These are phyloP conservation scores for Zaprionus nigranus DNA, from an alignment of 1,140 invertebrate genomes.

Conservation along the genomic window DNA sequence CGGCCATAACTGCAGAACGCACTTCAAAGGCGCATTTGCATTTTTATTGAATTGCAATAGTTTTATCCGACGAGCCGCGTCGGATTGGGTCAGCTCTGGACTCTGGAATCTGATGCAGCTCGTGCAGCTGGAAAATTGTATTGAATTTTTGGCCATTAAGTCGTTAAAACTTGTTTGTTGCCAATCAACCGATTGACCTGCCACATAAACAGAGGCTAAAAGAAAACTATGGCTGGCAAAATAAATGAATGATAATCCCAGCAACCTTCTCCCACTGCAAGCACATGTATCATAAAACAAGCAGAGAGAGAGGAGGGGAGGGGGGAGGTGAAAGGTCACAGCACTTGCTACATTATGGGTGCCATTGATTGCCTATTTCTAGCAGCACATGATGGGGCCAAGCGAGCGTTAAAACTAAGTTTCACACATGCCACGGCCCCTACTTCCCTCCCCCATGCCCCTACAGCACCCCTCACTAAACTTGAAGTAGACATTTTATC, in stretches of 20 bases:
- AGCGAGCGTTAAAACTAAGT: constrained; percentile 60
- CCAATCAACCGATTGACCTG: constrained; percentile 53
- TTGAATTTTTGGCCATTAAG: constrained; percentile 80
- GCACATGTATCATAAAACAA: constrained; percentile 43
- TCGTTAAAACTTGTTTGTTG: constrained; percentile 70
- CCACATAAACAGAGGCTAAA: constrained; percentile 51
- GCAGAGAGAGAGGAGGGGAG: background rate
- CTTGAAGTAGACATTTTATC: constrained; percentile 54
- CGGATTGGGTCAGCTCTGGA: constrained; percentile 20
- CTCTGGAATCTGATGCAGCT: constrained; percentile 27
- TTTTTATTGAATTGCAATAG: constrained; percentile 81
- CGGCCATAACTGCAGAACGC: constrained; percentile 56
- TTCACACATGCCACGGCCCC: constrained; percentile 8
- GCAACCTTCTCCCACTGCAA: background rate
- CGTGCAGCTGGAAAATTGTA: constrained; percentile 77
- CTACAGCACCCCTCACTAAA: background rate
- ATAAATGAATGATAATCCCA: constrained; percentile 39
- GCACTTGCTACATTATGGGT: constrained; percentile 52
- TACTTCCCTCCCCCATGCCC: background rate
- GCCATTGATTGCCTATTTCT: constrained; percentile 65
- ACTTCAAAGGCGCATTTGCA: constrained; percentile 75
- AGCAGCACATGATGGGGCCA: constrained; percentile 61
- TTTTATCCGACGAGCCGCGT: constrained; percentile 43
- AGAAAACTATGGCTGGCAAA: constrained; percentile 14
- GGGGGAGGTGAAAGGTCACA: background rate